Evolutionary conservation across 2,888 invertebrate species (phyloP).

Genomic region (Embidobia sp.): DNA sequence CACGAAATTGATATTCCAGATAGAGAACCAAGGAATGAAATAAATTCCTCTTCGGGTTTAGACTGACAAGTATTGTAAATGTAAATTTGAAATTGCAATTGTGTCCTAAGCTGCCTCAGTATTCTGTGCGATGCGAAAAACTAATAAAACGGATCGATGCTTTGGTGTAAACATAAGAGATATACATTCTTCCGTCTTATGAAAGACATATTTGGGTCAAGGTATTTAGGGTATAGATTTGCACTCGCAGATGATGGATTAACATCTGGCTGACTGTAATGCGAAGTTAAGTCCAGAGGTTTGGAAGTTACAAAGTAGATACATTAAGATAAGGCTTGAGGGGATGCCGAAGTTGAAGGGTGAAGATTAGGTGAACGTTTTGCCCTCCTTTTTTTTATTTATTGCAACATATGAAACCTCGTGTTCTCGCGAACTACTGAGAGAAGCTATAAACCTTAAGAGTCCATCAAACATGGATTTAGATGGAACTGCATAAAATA

Average conservation of each 20-base stretch:
- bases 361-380: background rate
- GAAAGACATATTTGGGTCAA: constrained; percentile 31
- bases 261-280: constrained; percentile 7
- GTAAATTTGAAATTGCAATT: background rate
- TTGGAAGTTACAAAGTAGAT: constrained; percentile 2
- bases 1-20: no score
- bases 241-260: constrained; percentile 21
- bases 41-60: no score
- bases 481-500: background rate
- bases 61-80: no score
- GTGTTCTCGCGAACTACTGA: no score
- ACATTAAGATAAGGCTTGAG: background rate
- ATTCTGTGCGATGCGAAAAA: no score
- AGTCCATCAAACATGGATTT: background rate
- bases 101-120: no score
- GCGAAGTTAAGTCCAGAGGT: constrained; percentile 14
- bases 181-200: constrained; percentile 6
- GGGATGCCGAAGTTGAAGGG: background rate
- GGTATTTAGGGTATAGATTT: constrained; percentile 21
- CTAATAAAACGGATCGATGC: constrained; percentile 23
- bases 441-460: background rate
- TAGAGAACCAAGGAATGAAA: no score
- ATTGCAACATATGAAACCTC: no score
- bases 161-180: background rate
- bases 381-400: background rate